Conservation (phyloP, 2,113 vertebrate species). For the Oceanites oceanicus region DNA sequence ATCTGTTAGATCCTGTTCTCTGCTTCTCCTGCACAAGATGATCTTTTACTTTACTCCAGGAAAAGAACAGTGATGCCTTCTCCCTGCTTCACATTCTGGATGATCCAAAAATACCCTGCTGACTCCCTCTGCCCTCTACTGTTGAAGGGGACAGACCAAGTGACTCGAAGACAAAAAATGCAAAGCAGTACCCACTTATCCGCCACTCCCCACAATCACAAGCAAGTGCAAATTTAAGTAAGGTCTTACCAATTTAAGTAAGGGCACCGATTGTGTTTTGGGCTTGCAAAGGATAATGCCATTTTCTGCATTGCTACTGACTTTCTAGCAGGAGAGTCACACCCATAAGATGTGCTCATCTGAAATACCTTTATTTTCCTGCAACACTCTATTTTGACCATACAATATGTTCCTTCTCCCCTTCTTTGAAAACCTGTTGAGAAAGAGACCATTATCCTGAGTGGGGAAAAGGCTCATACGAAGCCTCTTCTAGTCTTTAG, state of each 20-base stretch:
- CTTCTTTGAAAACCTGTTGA: neutral
- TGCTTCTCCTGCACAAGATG: neutral
- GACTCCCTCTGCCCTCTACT: neutral
- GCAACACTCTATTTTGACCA: neutral
- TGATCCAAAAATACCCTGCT: neutral
- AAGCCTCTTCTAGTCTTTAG: neutral
- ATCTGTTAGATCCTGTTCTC: neutral
- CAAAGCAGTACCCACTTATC: neutral
- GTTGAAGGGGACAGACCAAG: neutral
- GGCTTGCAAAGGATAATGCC: neutral
- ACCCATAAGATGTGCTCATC: neutral
- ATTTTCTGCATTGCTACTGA: neutral
- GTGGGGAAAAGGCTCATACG: neutral
- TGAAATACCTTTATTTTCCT: neutral
- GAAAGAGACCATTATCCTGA: neutral
- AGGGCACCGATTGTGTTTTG: neutral
- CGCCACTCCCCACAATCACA: neutral
- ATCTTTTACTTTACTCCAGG: neutral
- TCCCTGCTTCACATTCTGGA: neutral
- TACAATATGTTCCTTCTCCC: neutral
- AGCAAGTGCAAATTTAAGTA: neutral
- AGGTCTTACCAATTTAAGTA: no score
- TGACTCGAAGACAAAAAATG: neutral
- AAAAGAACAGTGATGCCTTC: neutral
- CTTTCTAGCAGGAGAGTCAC: neutral